Percentiles rank a stretch among this genome's conserved stretches.
These are phyloP conservation scores for Elgonia sp. DNA, from an alignment of 2,888 invertebrate genomes.

Conservation along the genomic window DNA sequence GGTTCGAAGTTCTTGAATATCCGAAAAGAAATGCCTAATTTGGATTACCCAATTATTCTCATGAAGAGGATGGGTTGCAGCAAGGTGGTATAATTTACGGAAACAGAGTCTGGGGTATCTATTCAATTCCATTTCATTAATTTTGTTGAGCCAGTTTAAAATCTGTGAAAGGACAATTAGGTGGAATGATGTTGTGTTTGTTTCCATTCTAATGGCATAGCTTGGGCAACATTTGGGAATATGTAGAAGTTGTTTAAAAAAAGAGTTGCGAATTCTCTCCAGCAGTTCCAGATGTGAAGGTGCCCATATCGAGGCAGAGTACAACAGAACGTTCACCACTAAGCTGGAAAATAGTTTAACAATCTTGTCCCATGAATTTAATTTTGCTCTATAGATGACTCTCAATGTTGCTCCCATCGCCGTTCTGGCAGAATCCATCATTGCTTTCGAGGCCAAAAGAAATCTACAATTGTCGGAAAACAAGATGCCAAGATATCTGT, in stretches of 20 bases:
- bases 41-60: no score
- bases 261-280: background rate
- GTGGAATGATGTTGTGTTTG: background rate
- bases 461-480: background rate
- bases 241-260: background rate
- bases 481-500: background rate
- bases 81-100: background rate
- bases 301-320: background rate
- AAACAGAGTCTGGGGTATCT: background rate
- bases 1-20: no score
- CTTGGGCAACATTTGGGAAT: background rate
- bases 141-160: background rate
- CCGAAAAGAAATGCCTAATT: no score
- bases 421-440: background rate
- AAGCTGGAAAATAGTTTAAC: background rate
- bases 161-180: background rate
- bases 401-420: background rate
- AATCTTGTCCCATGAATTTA: background rate
- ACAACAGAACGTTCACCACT: background rate
- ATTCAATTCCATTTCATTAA: background rate
- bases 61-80: background rate
- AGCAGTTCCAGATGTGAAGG: background rate
- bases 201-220: background rate
- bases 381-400: background rate
- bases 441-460: background rate